Conservation (phyloP, 2,888 invertebrate genomes). For the Microchrysa polita region DNA sequence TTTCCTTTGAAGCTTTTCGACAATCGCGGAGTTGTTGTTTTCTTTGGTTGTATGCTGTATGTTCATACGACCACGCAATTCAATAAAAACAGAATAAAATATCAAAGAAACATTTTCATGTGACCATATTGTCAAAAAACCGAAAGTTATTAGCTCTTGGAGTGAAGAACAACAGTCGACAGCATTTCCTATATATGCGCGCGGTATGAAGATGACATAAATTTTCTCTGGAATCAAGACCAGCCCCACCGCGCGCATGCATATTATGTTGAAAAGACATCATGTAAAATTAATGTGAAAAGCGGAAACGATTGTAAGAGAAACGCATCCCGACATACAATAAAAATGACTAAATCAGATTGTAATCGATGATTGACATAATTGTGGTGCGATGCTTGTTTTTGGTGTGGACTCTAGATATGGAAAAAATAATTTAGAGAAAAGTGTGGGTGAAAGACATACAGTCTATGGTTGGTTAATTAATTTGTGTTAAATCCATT, state of each 20-base stretch:
- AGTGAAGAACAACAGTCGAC: neutral
- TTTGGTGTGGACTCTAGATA: neutral
- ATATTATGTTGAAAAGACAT: conserved; percentile 10
- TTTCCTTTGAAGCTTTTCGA: neutral
- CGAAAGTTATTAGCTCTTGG: conserved; percentile 25
- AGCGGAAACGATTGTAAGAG: conserved; percentile 28
- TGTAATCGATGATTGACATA: conserved; percentile 20
- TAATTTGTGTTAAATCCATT: no score
- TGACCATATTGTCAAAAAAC: conserved; percentile 22
- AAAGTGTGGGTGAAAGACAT: no score
- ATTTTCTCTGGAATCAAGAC: neutral
- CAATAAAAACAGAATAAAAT: neutral
- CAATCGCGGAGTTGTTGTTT: neutral
- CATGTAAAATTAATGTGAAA: conserved; percentile 35
- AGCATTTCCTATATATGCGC: no score
- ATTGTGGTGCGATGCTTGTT: neutral
- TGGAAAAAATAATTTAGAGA: neutral
- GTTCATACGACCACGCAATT: neutral
- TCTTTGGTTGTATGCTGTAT: no score
- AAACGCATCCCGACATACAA: no score
- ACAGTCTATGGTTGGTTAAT: no score
- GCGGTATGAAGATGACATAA: no score
- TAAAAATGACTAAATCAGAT: conserved; percentile 15
- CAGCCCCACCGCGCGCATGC: no score
- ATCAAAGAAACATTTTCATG: neutral